A percentile compares a stretch with the other conserved stretches of the same genome.
Conservation (phyloP, 2,113 vertebrate genomes). For the Mellivora capensis region DNA sequence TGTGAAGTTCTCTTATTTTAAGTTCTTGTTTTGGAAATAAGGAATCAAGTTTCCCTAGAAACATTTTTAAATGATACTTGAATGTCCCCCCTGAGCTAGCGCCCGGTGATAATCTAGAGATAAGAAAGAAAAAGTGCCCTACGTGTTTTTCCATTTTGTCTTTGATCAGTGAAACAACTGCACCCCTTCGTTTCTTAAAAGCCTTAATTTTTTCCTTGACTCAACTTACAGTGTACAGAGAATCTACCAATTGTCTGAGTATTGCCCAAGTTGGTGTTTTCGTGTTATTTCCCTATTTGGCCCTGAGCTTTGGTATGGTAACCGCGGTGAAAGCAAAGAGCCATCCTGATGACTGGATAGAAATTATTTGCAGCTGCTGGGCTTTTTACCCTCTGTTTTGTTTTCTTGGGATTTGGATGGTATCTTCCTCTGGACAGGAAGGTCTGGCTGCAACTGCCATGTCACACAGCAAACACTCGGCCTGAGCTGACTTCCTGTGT, state of each 20-base stretch:
- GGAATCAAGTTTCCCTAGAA: neutral
- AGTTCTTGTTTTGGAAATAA: conserved; percentile 24
- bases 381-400: conserved; percentile 17
- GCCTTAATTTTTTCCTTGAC: neutral
- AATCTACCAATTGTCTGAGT: neutral
- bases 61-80: neutral
- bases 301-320: neutral
- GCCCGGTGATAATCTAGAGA: neutral
- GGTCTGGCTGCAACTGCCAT: neutral
- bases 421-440: conserved; percentile 50
- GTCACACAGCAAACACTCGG: neutral
- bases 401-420: conserved; percentile 39
- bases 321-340: conserved; percentile 32
- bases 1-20: neutral
- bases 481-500: conserved; percentile 26
- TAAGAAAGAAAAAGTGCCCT: neutral
- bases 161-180: neutral
- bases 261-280: neutral
- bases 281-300: neutral
- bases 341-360: conserved; percentile 12
- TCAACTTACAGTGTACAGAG: neutral
- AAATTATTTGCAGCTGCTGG: conserved; percentile 56
- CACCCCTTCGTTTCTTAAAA: neutral
- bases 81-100: neutral
- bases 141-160: neutral